Conservation (phyloP, 1,140 invertebrate species). For the Drosophila jambulina region DNA sequence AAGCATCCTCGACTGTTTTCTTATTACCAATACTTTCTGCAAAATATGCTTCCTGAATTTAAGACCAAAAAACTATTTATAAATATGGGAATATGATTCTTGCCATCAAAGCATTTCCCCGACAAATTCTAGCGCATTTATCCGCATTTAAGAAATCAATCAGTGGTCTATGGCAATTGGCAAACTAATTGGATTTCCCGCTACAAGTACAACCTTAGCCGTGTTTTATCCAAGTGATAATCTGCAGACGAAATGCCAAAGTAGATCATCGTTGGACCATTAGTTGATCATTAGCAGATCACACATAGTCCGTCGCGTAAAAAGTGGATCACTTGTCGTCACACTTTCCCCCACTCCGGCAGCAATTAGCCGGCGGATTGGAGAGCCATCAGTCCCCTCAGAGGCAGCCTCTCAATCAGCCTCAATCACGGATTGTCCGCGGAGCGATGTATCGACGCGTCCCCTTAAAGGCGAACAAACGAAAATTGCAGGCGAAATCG, state of each 20-base stretch:
- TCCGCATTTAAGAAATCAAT: constrained; percentile 6
- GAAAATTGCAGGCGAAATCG: constrained; percentile 79
- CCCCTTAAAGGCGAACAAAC: constrained; percentile 66
- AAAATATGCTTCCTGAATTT: background rate
- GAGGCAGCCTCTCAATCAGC: constrained; percentile 29
- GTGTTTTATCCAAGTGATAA: constrained; percentile 25
- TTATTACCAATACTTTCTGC: no score
- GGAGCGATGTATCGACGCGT: constrained; percentile 13
- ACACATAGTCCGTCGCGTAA: constrained; percentile 30
- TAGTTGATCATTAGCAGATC: constrained; percentile 51
- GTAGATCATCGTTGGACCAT: constrained; percentile 34
- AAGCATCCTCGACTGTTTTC: no score
- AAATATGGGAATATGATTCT: background rate
- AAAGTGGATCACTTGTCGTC: constrained; percentile 51
- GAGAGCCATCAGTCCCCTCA: constrained; percentile 34
- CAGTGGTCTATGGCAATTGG: background rate
- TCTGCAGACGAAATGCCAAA: constrained; percentile 36
- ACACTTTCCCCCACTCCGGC: constrained; percentile 44
- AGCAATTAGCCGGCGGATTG: constrained; percentile 42
- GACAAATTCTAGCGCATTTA: background rate
- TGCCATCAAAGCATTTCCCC: background rate
- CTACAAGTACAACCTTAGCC: background rate
- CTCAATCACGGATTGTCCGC: constrained; percentile 43
- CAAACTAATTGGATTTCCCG: constrained; percentile 14
- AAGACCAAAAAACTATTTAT: background rate